These are phyloP conservation scores for Agapornis canus DNA, from an alignment of 2,797 vertebrate species.

Conservation along the genomic window DNA sequence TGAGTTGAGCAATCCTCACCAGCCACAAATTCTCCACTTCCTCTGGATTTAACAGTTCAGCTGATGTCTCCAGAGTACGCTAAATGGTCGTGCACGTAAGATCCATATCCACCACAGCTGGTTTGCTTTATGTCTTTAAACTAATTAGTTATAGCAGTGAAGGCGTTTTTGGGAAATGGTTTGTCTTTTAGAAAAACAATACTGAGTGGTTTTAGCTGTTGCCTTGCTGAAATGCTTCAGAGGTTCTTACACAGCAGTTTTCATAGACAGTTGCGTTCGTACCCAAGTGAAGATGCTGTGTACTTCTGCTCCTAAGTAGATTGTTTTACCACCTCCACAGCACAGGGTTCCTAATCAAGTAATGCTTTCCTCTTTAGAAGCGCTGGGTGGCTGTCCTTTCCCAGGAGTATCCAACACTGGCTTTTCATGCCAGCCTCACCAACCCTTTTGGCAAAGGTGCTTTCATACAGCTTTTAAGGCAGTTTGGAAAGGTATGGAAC, in stretches of 20 bases:
- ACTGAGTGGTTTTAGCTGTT: conserved; percentile 27
- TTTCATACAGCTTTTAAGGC: conserved; percentile 95
- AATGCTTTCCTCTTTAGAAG: conserved; percentile 79
- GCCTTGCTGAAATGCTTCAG: conserved; percentile 49
- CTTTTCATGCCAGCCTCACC: conserved; percentile 97
- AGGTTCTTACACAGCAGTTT: conserved; percentile 8
- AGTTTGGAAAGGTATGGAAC: conserved; percentile 93
- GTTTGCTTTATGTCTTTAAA: conserved; percentile 50
- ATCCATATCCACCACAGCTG: conserved; percentile 19
- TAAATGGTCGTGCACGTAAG: neutral
- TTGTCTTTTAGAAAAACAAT: conserved; percentile 54
- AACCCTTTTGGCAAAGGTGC: conserved; percentile 98
- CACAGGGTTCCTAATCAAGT: neutral
- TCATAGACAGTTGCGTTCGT: neutral
- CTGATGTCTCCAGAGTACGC: neutral
- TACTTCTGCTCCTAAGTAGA: neutral
- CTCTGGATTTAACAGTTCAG: conserved; percentile 19
- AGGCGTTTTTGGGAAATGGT: conserved; percentile 52
- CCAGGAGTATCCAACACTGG: conserved; percentile 92
- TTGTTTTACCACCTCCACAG: neutral
- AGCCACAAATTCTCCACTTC: conserved; percentile 31
- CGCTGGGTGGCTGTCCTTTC: conserved; percentile 96
- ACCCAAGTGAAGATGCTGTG: neutral
- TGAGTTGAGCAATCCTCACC: neutral
- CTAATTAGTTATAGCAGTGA: conserved; percentile 54